A percentile compares a stretch with the other conserved stretches of the same genome.
Conservation (phyloP, 2,797 vertebrate genomes). For the Lateolabrax maculatus region DNA sequence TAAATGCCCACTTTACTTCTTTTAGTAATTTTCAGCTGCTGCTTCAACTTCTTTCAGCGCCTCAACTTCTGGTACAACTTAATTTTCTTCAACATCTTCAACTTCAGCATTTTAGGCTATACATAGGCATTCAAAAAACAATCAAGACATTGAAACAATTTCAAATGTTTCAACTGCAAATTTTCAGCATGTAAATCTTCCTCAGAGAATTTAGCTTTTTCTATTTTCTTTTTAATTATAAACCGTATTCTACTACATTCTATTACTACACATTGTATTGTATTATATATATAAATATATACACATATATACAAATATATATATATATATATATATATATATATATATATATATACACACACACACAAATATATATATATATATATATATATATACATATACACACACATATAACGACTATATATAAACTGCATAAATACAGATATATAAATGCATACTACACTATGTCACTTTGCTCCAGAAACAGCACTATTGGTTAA, state of each 20-base stretch:
- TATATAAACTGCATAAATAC: background rate
- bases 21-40: conserved; percentile 1
- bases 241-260: background rate
- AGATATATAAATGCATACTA: background rate
- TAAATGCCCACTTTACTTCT: background rate
- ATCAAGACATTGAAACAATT: background rate
- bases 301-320: background rate
- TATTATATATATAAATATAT: background rate
- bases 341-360: too few relatives aligned
- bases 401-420: too few relatives aligned
- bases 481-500: background rate
- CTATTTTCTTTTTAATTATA: background rate
- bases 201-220: background rate
- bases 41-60: background rate
- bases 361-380: too few relatives aligned
- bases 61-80: background rate
- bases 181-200: background rate
- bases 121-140: background rate
- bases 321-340: background rate
- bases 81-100: background rate
- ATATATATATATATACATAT: too few relatives aligned
- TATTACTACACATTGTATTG: background rate
- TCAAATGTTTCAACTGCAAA: background rate
- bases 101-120: background rate
- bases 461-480: background rate